Base-by-base conservation (phyloP, 2,888 invertebrate species). In the Hipparchia sbordonii region DNA sequence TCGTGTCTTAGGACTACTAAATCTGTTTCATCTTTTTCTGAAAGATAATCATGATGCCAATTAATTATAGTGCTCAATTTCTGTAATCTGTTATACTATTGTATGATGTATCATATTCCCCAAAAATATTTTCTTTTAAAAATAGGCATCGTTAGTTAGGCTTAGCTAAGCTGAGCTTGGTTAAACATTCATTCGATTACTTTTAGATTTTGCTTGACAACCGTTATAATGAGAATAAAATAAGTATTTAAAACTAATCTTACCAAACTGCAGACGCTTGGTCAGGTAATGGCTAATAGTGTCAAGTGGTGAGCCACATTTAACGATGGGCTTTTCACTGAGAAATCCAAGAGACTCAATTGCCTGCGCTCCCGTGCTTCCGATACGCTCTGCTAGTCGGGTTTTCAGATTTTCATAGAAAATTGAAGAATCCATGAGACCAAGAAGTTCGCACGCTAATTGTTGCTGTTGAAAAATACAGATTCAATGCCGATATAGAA, bases 1-100 rank as follows among this genome's bases (percentile, higher is more conserved):
- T 99, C 98, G 87, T 99, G 99, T 0, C 99, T 96, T 79, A 99
- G 94, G 52, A 99, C 96, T 2, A 99, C 97, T 79, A 99, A 93
- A 93, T 99, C 99, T 0, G 99, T 95, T 90, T 99, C 99, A 68
- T 96, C 94, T 74, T 95, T 94, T 74, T 79, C 95, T 94, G 79
- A 12, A 78, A 72, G 48, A 59, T 9, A 12, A 72, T 51, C 39
- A 60, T 12, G 6, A 57, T 57, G n/a, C 7, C 8, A 51, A 51
- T 8, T 51, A 51, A 10, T 10, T 51, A 51, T 51, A 8, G 39
- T 39, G 5, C 23, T 23, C 23, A 23, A 23, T 23, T 23, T 23
- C 23, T 23, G 23, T 23, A 23, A 23, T 23, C 23, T 23, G 23
- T 23, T 23, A 23, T 23, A 23, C 39, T 39, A 5, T 5, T 39